Conservation (phyloP, 2,888 invertebrate species). For the Tupiocoris notatus region DNA sequence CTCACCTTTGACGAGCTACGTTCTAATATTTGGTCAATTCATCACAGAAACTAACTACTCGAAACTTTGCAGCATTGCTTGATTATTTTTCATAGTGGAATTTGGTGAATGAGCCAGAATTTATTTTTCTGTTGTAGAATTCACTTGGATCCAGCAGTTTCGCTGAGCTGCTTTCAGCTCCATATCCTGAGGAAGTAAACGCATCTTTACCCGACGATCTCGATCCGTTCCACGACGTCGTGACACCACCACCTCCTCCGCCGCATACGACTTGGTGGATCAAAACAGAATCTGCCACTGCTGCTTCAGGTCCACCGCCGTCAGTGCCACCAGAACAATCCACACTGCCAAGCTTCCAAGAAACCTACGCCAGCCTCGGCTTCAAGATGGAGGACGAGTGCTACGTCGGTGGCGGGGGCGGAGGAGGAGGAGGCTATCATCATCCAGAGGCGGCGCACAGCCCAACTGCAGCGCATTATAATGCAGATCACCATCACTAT, state of each 20-base stretch:
- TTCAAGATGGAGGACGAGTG: slow-evolving; percentile 87
- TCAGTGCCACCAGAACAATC: slow-evolving; percentile 32
- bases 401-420: slow-evolving; percentile 55
- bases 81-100: neutral
- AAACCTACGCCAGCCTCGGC: slow-evolving; percentile 67
- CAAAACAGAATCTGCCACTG: slow-evolving; percentile 24
- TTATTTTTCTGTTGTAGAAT: slow-evolving; percentile 59
- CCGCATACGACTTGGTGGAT: slow-evolving; percentile 51
- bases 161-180: slow-evolving; percentile 72
- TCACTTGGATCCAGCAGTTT: slow-evolving; percentile 75
- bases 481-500: slow-evolving; percentile 55
- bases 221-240: slow-evolving; percentile 65
- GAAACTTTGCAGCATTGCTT: neutral
- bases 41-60: neutral
- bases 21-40: neutral
- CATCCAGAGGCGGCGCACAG: slow-evolving; percentile 25
- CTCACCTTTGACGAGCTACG: no score
- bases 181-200: slow-evolving; percentile 70
- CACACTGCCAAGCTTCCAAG: slow-evolving; percentile 77
- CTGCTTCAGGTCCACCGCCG: neutral
- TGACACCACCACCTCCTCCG: slow-evolving; percentile 49
- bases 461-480: slow-evolving; percentile 49
- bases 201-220: slow-evolving; percentile 70
- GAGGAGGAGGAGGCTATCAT: slow-evolving; percentile 22
- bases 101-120: no score